A percentile compares a stretch with the other conserved stretches of the same genome.
phyloP scores from a whole-genome alignment of 2,113 vertebrate species.

The Coreoperca whiteheadi region DNA sequence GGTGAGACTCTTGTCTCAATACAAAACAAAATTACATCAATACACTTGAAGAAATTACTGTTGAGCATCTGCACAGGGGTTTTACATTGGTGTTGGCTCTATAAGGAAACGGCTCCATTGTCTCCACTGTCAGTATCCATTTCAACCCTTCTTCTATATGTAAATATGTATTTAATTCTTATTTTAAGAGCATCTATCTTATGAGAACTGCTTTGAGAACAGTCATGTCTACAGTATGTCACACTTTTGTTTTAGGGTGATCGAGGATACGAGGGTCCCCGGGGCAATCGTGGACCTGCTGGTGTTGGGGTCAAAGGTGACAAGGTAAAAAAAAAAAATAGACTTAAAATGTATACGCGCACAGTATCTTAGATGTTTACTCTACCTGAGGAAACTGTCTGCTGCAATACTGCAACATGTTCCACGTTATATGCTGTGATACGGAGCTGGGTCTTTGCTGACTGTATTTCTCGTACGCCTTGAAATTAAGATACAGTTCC shows the following conservation, averaged over 20 bases:
- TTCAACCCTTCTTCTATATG: neutral
- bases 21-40: too few species aligned
- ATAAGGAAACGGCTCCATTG: neutral
- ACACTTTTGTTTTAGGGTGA: slow-evolving; percentile 86
- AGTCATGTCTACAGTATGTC: neutral
- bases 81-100: neutral
- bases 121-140: neutral
- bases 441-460: neutral
- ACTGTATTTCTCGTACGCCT: neutral
- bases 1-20: too few species aligned
- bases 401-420: neutral
- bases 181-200: too few species aligned
- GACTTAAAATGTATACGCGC: neutral
- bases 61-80: neutral
- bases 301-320: slow-evolving; percentile 88
- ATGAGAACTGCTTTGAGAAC: neutral
- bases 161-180: neutral
- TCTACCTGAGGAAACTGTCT: neutral
- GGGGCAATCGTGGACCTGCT: slow-evolving; percentile 82
- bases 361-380: neutral
- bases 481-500: neutral
- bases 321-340: slow-evolving; percentile 88
- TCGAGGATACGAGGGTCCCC: slow-evolving; percentile 85
- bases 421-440: neutral
- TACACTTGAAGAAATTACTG: neutral